Evolutionary conservation across 2,113 vertebrate genomes (phyloP).

Genomic region (Caretta caretta): DNA sequence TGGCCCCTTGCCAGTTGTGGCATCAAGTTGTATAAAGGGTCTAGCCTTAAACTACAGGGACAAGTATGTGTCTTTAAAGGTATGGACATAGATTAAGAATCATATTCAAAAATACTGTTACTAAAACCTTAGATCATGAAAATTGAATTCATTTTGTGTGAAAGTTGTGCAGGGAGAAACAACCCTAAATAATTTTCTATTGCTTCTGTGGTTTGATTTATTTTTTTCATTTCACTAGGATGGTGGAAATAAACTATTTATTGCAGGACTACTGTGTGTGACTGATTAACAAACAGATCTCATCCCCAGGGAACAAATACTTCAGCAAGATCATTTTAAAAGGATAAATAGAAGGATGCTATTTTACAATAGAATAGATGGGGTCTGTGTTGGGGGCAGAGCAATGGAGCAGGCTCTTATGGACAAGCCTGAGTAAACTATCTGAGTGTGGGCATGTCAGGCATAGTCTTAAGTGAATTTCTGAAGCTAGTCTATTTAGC

Average conservation of each 20-base stretch:
- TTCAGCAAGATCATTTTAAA: neutral
- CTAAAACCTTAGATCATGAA: neutral
- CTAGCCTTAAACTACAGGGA: neutral
- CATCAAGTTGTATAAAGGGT: neutral
- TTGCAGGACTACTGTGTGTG: neutral
- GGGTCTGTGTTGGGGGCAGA: no score
- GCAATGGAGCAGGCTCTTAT: no score
- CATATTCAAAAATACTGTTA: no score
- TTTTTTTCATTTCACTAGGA: neutral
- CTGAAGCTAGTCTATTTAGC: no score
- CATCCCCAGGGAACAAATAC: neutral
- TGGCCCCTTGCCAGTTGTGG: neutral
- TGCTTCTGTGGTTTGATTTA: neutral
- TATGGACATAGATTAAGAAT: neutral
- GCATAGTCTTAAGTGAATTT: no score
- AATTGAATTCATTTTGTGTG: neutral
- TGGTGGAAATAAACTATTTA: neutral
- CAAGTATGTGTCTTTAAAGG: accelerated
- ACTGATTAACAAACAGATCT: neutral
- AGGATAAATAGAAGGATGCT: neutral
- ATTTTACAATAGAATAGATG: neutral
- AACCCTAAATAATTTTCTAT: no score
- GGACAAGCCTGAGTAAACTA: no score
- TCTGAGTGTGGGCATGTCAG: no score
- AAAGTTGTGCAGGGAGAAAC: no score